Percentiles rank a stretch among this genome's conserved stretches.
Evolutionary conservation across 2,113 vertebrate species (phyloP).

Genomic region (Patagioenas fasciata): DNA sequence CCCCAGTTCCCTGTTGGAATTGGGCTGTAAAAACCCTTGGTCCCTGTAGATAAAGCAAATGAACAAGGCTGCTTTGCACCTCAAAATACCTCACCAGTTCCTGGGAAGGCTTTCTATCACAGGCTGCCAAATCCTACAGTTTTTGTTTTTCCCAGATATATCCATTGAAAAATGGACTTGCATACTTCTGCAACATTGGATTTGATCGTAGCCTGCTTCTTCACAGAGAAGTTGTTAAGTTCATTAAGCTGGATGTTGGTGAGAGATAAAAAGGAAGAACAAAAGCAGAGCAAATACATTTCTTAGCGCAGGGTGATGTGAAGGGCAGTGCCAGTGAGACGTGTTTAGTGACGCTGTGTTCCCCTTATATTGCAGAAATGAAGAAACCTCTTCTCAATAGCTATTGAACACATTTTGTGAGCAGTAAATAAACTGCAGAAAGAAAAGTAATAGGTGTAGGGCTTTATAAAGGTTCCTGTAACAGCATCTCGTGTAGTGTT

Average conservation of each 20-base stretch:
- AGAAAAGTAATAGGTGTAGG: neutral
- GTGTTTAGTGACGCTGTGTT: neutral
- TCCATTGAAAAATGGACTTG: neutral
- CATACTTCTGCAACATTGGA: neutral
- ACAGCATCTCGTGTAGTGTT: neutral
- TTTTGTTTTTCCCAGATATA: neutral
- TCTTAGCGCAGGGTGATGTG: accelerated
- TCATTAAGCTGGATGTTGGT: neutral
- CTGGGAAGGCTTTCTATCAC: neutral
- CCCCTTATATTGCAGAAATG: neutral
- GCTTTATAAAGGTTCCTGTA: conserved; percentile 19
- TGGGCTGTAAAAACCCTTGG: neutral
- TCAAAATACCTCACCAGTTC: neutral
- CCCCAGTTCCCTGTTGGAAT: neutral
- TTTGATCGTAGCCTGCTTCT: neutral
- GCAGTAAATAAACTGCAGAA: conserved; percentile 4
- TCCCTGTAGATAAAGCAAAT: neutral
- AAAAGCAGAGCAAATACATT: neutral
- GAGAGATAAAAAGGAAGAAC: neutral
- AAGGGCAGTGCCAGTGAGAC: neutral
- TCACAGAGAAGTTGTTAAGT: neutral
- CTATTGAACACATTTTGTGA: neutral
- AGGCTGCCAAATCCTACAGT: neutral
- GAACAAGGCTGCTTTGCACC: neutral
- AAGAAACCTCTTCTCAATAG: neutral